Evolutionary conservation across 2,888 invertebrate genomes (phyloP), one percentile per base, ranked within the genome.

Genomic region (Dryocosmus kuriphilus): DNA sequence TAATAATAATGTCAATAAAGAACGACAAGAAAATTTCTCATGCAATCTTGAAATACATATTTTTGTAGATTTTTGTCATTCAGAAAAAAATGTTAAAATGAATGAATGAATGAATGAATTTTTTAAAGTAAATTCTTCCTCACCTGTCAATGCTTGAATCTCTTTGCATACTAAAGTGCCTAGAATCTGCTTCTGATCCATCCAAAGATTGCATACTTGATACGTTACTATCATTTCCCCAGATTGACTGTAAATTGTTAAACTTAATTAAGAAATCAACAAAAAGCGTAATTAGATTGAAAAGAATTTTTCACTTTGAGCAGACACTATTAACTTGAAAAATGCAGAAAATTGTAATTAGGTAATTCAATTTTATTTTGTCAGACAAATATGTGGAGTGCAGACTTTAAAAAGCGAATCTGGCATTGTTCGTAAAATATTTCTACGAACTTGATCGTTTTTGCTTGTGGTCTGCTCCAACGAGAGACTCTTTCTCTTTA

Each of bases 221-320:
- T 79, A 96, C 94, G 89, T 97, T 97, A 79, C 96, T 96, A 82
- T 97, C 96, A 75, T 95, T 95, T 38, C 95, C 95, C 97, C 97
- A 97, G 86, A 97, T 97, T 78, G 93, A 93, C 92, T 95, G 93
- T 65, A 78, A 63, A 71, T 55, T 41, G 16, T 4, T 4, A 41
- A 41, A 41, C 14, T 2, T 41, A 5, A 41, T 41, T 16, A 14
- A 41, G 41, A 41, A 41, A 41, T 41, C 0, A 41, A 16, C 16
- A 41, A 11, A 41, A 38, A 16, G 4, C 14, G 41, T 41, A 41
- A 41, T 41, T 41, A 41, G 41, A 41, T 14, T 0, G 4, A 16
- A 41, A 41, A 41, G 4, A 41, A 14, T 41, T 19, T 19, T 27
- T 38, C 14, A 63, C 22, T n/a, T 51, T 51, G n/a, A 67, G 35